A percentile compares a stretch with the other conserved stretches of the same genome.
phyloP scores from a whole-genome alignment of 2,888 invertebrate genomes.

The Rhamnusium bicolor region DNA sequence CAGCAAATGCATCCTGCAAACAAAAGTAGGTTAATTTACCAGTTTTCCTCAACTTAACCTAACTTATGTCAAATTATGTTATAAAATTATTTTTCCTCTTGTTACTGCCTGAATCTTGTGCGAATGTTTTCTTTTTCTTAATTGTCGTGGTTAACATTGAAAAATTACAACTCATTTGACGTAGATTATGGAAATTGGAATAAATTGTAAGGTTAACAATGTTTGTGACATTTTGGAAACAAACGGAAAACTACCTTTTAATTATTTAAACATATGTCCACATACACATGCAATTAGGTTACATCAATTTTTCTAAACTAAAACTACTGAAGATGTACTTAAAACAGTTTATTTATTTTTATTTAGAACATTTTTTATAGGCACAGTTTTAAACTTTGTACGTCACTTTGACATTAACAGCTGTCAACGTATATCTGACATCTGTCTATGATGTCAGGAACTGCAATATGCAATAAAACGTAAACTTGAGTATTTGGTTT shows the following conservation, averaged over 20 bases:
- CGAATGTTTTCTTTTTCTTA: not conserved
- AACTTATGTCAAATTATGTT: constrained; percentile 11
- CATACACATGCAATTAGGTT: not conserved
- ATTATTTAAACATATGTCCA: not conserved
- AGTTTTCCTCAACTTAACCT: constrained; percentile 17
- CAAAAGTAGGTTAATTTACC: constrained; percentile 21
- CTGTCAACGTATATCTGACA: not conserved
- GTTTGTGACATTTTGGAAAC: constrained; percentile 31
- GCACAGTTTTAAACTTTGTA: constrained; percentile 6
- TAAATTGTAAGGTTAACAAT: constrained; percentile 11
- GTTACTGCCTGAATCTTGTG: not conserved
- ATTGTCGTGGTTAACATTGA: constrained; percentile 1
- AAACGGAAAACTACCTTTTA: constrained; percentile 27
- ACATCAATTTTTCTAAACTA: not conserved
- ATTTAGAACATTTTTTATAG: constrained; percentile 2
- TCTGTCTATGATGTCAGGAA: not conserved
- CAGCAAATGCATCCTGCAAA: constrained; percentile 36
- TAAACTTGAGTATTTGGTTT: not conserved
- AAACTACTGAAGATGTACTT: not conserved
- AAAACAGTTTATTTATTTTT: not conserved
- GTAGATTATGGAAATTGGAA: constrained; percentile 40
- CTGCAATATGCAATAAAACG: no score
- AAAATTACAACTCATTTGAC: constrained; percentile 50
- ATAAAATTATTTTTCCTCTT: not conserved
- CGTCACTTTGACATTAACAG: constrained; percentile 20